phyloP scores from a whole-genome alignment of 2,113 vertebrate species.

The Lophochroa leadbeateri region DNA sequence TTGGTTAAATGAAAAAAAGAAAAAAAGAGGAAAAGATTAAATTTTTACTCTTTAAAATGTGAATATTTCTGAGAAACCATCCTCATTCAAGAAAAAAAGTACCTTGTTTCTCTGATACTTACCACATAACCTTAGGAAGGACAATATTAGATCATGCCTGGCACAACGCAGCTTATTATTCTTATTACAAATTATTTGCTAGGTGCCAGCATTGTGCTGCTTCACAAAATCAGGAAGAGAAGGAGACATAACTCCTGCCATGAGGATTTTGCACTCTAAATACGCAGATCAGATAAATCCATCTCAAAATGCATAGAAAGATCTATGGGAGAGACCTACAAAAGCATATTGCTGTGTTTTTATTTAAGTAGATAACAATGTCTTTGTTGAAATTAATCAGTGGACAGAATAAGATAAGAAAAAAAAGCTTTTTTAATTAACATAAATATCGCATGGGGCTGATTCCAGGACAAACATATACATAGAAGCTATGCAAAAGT shows the following conservation, averaged over 20 bases:
- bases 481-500: background rate
- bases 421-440: background rate
- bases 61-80: slow-evolving; percentile 24
- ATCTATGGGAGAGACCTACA: background rate
- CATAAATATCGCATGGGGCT: background rate
- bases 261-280: background rate
- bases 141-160: background rate
- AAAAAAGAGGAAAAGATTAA: background rate
- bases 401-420: background rate
- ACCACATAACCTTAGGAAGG: background rate
- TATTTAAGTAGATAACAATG: background rate
- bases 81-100: background rate
- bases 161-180: slow-evolving; percentile 1
- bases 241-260: background rate
- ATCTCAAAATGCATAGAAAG: background rate
- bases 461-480: background rate
- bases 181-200: background rate
- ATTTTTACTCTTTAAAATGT: slow-evolving; percentile 10
- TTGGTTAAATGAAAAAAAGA: background rate
- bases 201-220: background rate
- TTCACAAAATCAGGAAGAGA: background rate
- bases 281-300: background rate
- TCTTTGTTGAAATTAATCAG: background rate
- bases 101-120: background rate
- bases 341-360: background rate